These are phyloP conservation scores for Cancer borealis DNA, from an alignment of 2,888 invertebrate species.

Conservation along the genomic window DNA sequence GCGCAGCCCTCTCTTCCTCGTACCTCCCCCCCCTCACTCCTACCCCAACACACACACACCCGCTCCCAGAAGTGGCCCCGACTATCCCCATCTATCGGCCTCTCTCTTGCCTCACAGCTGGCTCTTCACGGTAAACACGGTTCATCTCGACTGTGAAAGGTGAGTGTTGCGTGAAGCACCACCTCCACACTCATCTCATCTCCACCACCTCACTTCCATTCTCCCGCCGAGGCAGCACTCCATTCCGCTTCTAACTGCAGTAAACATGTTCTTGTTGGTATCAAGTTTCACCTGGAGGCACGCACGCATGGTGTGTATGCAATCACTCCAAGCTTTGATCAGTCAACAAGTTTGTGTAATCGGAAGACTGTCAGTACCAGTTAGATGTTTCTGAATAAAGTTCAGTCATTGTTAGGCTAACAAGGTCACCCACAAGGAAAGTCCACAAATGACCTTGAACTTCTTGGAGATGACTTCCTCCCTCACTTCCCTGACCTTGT, in stretches of 20 bases:
- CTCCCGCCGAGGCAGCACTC: not conserved
- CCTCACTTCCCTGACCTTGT: not conserved
- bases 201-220: not conserved
- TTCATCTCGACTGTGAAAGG: constrained; percentile 30
- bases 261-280: not conserved
- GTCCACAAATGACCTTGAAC: constrained; percentile 48
- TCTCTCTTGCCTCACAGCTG: constrained; percentile 28
- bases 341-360: not conserved
- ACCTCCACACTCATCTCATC: not conserved
- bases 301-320: not conserved
- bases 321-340: not conserved
- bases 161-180: not conserved
- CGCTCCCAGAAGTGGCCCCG: constrained; percentile 34
- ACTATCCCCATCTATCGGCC: constrained; percentile 1
- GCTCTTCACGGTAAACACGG: constrained; percentile 24
- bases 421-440: constrained; percentile 45
- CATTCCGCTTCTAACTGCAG: not conserved
- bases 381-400: too few species aligned
- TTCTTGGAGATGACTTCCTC: constrained; percentile 56
- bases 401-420: constrained; percentile 1
- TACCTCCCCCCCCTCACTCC: constrained; percentile 35
- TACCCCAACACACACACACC: constrained; percentile 15
- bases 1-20: constrained; percentile 27
- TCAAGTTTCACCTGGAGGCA: not conserved
- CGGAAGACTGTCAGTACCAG: not conserved